phyloP scores from a whole-genome alignment of 1,140 invertebrate genomes.

The Proctacanthus coquilletti region DNA sequence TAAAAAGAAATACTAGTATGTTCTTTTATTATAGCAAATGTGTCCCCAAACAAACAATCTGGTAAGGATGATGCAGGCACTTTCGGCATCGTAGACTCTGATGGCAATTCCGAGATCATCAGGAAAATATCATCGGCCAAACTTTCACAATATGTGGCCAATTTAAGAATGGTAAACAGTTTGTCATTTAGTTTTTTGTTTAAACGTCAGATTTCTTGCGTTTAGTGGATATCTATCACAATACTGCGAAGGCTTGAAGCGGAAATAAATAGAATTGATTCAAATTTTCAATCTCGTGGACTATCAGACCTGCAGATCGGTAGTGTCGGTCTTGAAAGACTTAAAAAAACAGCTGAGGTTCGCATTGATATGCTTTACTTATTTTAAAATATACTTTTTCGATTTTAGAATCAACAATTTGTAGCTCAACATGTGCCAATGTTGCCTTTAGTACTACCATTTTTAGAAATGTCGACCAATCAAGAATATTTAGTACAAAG shows the following conservation, averaged over 20 bases:
- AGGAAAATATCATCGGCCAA: slow-evolving; percentile 22
- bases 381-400: background rate
- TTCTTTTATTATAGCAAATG: background rate
- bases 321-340: slow-evolving; percentile 46
- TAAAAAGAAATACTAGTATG: too few species aligned
- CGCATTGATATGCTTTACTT: background rate
- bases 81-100: slow-evolving; percentile 13
- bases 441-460: slow-evolving; percentile 52
- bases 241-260: slow-evolving; percentile 49
- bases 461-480: slow-evolving; percentile 60
- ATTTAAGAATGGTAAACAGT: slow-evolving; percentile 19
- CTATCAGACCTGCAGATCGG: slow-evolving; percentile 55
- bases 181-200: background rate
- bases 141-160: slow-evolving; percentile 24
- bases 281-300: slow-evolving; percentile 46
- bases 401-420: slow-evolving; percentile 31
- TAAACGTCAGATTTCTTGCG: background rate
- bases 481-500: slow-evolving; percentile 69
- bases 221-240: slow-evolving; percentile 63
- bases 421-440: slow-evolving; percentile 49
- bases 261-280: slow-evolving; percentile 55
- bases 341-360: slow-evolving; percentile 47
- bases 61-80: slow-evolving; percentile 20
- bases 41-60: slow-evolving; percentile 17
- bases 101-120: slow-evolving; percentile 25